These are phyloP conservation scores for Lithobius niger DNA, from an alignment of 1,140 invertebrate species.

Conservation along the genomic window DNA sequence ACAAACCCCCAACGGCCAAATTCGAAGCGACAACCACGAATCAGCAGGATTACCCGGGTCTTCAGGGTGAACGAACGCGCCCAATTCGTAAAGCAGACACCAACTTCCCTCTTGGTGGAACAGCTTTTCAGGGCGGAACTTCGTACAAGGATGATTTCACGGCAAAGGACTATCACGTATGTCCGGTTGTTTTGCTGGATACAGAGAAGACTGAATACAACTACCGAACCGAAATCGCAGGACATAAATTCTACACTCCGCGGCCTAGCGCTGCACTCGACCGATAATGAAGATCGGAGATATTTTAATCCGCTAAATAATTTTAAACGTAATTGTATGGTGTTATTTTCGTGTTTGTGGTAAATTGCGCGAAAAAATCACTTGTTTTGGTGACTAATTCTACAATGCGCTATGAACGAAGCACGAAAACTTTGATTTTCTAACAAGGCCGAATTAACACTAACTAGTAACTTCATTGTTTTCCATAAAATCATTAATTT, in stretches of 20 bases:
- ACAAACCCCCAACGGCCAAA: not conserved
- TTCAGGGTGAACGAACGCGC: not conserved
- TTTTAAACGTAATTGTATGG: too few species aligned
- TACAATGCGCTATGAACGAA: too few species aligned
- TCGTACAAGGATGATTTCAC: not conserved
- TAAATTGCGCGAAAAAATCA: too few species aligned
- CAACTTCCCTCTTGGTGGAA: not conserved
- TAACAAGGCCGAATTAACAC: too few species aligned
- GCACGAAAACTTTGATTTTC: too few species aligned
- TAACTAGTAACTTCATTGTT: too few species aligned
- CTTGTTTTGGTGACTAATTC: too few species aligned
- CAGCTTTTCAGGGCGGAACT: not conserved
- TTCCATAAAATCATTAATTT: too few species aligned
- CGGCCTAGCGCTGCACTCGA: not conserved
- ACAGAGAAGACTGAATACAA: not conserved
- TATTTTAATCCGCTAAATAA: too few species aligned
- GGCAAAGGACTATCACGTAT: not conserved
- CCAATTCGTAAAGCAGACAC: not conserved
- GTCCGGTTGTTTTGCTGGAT: not conserved
- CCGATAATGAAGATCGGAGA: too few species aligned
- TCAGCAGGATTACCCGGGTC: not conserved
- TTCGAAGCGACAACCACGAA: not conserved
- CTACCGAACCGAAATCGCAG: not conserved
- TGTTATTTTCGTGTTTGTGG: too few species aligned
- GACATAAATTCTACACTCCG: not conserved